phyloP scores from a whole-genome alignment of 2,797 vertebrate genomes.

The Bufotes viridis region DNA sequence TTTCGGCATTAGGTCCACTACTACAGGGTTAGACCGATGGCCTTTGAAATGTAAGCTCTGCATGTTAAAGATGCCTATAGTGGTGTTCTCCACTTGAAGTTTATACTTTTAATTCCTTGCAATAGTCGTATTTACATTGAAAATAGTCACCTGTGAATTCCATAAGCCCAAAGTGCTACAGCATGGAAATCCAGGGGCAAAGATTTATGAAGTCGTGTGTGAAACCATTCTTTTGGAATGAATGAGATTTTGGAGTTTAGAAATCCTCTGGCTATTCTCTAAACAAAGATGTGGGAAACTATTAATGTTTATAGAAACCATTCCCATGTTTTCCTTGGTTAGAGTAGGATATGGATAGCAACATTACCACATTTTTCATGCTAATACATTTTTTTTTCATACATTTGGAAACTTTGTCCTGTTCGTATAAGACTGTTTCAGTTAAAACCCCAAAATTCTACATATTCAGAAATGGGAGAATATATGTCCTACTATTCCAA shows the following conservation, averaged over 20 bases:
- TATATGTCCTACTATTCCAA: not conserved
- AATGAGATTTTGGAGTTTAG: conserved; percentile 80
- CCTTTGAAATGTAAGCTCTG: conserved; percentile 5
- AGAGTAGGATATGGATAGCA: conserved; percentile 73
- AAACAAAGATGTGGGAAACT: conserved; percentile 88
- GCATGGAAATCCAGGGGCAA: conserved; percentile 67
- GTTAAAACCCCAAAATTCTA: not conserved
- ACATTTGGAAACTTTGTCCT: not conserved
- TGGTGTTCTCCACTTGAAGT: conserved; percentile 30
- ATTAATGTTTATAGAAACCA: conserved; percentile 83
- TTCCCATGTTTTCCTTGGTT: conserved; percentile 72
- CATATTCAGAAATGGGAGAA: not conserved
- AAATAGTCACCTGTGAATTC: conserved; percentile 63
- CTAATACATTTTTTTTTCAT: conserved; percentile 22
- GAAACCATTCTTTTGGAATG: conserved; percentile 79
- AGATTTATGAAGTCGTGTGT: conserved; percentile 76
- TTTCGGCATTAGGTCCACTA: not conserved
- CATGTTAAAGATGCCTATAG: conserved; percentile 3
- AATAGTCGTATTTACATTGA: conserved; percentile 53
- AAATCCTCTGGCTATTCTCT: conserved; percentile 80
- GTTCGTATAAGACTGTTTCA: not conserved
- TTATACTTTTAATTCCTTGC: conserved; percentile 33
- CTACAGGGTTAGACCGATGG: not conserved
- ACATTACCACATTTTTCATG: conserved; percentile 66
- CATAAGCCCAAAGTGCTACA: conserved; percentile 58